These are phyloP conservation scores for Macropis europaea DNA, from an alignment of 2,888 invertebrate species.

Conservation along the genomic window DNA sequence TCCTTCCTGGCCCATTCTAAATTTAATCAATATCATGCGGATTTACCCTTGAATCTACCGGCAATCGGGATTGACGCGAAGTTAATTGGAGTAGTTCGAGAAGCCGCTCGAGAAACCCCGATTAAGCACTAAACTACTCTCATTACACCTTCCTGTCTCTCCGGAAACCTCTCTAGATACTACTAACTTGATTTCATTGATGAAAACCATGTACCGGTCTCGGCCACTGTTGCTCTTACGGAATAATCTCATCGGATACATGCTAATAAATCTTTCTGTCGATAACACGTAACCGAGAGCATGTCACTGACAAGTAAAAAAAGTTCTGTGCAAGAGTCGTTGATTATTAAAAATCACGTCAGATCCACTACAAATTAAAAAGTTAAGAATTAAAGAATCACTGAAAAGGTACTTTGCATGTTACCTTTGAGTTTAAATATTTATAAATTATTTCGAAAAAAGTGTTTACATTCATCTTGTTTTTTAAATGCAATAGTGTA, in stretches of 20 bases:
- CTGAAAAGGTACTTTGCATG: no score
- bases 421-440: no score
- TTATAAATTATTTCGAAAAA: no score
- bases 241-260: background rate
- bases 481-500: no score
- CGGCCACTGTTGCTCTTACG: constrained; percentile 4
- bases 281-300: no score
- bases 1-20: constrained; percentile 37
- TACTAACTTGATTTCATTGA: constrained; percentile 37
- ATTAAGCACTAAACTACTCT: constrained; percentile 62
- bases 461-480: no score
- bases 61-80: constrained; percentile 52
- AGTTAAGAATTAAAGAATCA: no score
- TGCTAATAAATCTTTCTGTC: constrained; percentile 11
- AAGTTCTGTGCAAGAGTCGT: no score
- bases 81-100: constrained; percentile 62
- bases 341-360: no score
- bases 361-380: no score
- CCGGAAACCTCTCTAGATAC: constrained; percentile 35
- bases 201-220: constrained; percentile 18
- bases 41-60: constrained; percentile 58
- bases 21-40: constrained; percentile 57
- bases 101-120: constrained; percentile 54
- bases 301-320: no score
- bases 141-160: constrained; percentile 55